A percentile compares a stretch with the other conserved stretches of the same genome.
These are phyloP conservation scores for Mesoclemmys tuberculata DNA, from an alignment of 2,113 vertebrate genomes.

Conservation along the genomic window DNA sequence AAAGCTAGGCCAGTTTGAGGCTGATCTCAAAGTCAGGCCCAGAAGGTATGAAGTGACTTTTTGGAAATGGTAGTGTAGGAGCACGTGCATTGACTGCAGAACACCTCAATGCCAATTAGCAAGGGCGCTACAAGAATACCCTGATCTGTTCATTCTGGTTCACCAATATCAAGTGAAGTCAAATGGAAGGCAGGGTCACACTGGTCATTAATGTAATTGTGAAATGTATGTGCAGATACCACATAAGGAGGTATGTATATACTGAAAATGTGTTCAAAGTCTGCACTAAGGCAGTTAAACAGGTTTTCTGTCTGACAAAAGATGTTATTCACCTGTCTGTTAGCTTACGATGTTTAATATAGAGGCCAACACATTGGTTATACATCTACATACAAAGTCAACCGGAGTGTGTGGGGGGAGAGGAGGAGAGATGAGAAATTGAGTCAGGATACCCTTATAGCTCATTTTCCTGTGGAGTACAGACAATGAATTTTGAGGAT, in stretches of 20 bases:
- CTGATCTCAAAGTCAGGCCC: background rate
- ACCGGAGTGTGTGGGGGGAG: no score
- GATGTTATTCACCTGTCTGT: no score
- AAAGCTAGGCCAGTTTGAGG: background rate
- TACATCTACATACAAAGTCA: no score
- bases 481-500: no score
- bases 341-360: no score
- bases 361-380: no score
- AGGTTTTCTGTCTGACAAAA: no score
- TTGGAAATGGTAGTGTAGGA: background rate
- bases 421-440: no score
- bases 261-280: background rate
- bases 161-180: background rate
- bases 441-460: no score
- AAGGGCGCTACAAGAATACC: background rate
- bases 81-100: no score
- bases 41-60: background rate
- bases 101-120: background rate
- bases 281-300: no score
- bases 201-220: background rate
- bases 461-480: no score
- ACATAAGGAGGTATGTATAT: background rate
- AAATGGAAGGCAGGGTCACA: background rate
- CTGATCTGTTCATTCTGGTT: background rate
- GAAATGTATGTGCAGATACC: background rate